Base-by-base conservation (phyloP, 2,113 vertebrate genomes). In the Lates calcarifer region DNA sequence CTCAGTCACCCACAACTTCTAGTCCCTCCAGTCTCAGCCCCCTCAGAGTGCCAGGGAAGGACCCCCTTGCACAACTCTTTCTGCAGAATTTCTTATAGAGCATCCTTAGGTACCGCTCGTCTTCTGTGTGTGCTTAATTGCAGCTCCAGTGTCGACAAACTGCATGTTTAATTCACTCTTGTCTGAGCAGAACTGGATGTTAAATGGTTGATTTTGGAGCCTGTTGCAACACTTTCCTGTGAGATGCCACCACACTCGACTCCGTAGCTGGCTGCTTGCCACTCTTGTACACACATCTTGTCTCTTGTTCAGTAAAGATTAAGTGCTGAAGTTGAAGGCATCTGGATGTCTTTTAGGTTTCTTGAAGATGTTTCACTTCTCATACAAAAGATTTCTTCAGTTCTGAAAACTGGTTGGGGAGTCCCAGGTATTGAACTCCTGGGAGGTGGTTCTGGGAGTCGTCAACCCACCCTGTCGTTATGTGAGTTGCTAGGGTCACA, bases 11-110 rank as follows among this genome's bases (percentile, higher is more conserved):
- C 90, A 94, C 96, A 95, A 95, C 96, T 89, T 97, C 96, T 95
- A 97, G 96, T 91, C 96, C 96, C 92, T 98, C 96, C 95, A 96
- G 95, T 96, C 97, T 96, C 94, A 97, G 96, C 96, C 95, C 97
- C 95, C 96, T 96, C 96, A 96, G 95, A 96, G 95, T 95, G 87
- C 95, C 96, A 91, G 96, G 95, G 95, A 96, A 97, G 96, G 97
- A 97, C 89, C 97, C 95, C 79, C 95, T 97, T 96, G 96, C 96
- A 95, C 95, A 97, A 93, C 95, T 97, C 94, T 97, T 96, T 96
- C 94, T 97, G 95, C 96, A 98, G 95, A 96, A 97, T 95, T 98
- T 98, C 96, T 97, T 97, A 94, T 98, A 98, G 94, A 94, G 93
- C 96, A 93, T 93, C 95, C 89, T 96, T 97, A 97, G 97, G 96